Conservation (phyloP, 30 jellyfish, hydroid and myxozoan species). For the Chironex yamaguchii region DNA sequence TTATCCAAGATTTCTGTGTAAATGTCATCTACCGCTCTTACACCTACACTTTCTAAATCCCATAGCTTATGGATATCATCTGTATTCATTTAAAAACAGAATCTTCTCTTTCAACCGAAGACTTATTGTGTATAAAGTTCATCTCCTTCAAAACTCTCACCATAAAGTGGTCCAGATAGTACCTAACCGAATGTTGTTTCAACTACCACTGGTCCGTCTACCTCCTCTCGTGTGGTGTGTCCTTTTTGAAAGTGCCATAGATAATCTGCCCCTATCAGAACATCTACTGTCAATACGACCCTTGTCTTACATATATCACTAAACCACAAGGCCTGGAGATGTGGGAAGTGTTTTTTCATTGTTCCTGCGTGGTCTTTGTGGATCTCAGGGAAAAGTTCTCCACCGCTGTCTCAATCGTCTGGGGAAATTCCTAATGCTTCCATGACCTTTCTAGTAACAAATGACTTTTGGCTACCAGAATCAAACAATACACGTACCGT, state of each 20-base stretch:
- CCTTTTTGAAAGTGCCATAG: constrained; percentile 18
- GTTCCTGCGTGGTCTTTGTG: constrained; percentile 4
- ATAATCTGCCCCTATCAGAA: constrained; percentile 38
- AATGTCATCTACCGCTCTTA: constrained; percentile 33
- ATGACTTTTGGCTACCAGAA: constrained; percentile 30
- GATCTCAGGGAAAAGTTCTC: background rate
- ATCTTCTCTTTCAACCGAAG: too few species aligned
- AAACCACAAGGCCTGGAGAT: constrained; percentile 33
- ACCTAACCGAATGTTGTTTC: constrained; percentile 25
- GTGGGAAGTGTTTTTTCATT: constrained; percentile 15
- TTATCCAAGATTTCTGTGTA: constrained; percentile 36
- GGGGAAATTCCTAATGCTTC: constrained; percentile 2
- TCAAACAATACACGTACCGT: background rate
- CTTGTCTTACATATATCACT: constrained; percentile 42
- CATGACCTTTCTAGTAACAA: constrained; percentile 10
- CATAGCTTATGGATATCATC: background rate
- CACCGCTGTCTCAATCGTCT: background rate
- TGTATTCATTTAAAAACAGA: too few species aligned
- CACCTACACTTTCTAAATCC: background rate
- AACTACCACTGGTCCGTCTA: constrained; percentile 34
- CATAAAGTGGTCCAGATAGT: background rate
- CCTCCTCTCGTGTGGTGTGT: constrained; percentile 20
- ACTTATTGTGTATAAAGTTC: too few species aligned
- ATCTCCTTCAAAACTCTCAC: constrained; percentile 2
- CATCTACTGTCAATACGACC: constrained; percentile 9